Conservation (phyloP, 2,113 vertebrate species). For the Xenus cinereus region DNA sequence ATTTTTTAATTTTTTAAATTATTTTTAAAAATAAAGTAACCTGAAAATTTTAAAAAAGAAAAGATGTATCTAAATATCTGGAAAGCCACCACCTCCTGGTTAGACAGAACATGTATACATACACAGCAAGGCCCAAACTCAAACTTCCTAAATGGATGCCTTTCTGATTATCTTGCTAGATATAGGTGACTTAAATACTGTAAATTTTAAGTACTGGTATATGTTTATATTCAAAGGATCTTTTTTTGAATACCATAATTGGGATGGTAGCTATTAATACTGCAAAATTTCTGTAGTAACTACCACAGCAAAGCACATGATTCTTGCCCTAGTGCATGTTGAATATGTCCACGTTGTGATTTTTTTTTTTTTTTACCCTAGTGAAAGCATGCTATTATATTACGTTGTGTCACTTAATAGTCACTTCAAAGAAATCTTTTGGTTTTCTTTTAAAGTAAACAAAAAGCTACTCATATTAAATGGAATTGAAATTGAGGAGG, state of each 20-base stretch:
- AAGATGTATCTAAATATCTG: background rate
- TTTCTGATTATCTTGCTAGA: background rate
- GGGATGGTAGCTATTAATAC: background rate
- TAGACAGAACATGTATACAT: background rate
- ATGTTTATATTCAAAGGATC: background rate
- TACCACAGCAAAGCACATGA: background rate
- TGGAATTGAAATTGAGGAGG: background rate
- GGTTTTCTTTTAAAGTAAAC: background rate
- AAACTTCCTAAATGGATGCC: background rate
- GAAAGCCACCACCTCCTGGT: background rate
- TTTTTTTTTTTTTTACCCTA: background rate
- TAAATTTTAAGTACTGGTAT: background rate
- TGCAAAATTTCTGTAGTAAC: background rate
- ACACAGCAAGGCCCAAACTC: background rate
- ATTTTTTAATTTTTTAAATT: background rate
- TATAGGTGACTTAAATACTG: background rate
- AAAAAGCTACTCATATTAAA: background rate
- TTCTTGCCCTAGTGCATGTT: background rate
- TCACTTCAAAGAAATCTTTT: background rate
- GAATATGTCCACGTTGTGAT: background rate
- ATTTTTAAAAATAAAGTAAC: background rate
- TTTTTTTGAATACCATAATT: background rate
- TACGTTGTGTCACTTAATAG: background rate
- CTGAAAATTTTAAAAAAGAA: background rate
- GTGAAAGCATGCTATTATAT: background rate